Percentiles rank a stretch among this genome's conserved stretches.
Conservation (phyloP, 2,888 invertebrate species). For the Uloborus plumipes region DNA sequence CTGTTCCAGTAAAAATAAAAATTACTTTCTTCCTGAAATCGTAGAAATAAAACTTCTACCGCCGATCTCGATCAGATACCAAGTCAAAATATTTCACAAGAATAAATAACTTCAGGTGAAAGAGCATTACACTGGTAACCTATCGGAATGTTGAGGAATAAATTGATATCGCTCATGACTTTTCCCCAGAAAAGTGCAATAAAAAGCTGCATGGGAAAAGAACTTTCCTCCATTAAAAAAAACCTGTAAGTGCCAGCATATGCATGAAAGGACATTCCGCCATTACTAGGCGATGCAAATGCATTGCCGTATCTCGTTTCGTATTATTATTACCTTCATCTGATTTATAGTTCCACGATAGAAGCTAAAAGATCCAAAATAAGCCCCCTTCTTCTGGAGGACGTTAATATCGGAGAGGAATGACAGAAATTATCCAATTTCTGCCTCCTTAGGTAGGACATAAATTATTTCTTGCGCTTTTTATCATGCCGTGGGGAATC, state of each 20-base stretch:
- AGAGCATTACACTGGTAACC: too few relatives aligned
- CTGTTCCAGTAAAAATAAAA: too few relatives aligned
- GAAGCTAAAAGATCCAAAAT: constrained; percentile 21
- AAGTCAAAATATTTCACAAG: too few relatives aligned
- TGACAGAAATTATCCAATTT: constrained; percentile 49
- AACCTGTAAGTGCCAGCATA: too few relatives aligned
- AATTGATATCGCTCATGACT: too few relatives aligned
- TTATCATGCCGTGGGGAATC: constrained; percentile 37
- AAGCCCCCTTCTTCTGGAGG: constrained; percentile 9
- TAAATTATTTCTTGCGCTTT: constrained; percentile 45
- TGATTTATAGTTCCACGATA: constrained; percentile 39
- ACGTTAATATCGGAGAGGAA: constrained; percentile 47
- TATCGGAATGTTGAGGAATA: too few relatives aligned
- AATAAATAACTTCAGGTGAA: too few relatives aligned
- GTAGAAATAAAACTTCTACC: too few relatives aligned
- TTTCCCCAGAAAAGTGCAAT: constrained; percentile 9
- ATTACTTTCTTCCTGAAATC: too few relatives aligned
- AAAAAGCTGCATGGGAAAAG: constrained; percentile 9
- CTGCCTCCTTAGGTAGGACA: constrained; percentile 44
- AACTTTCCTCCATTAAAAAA: constrained; percentile 20
- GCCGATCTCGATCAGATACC: too few relatives aligned
- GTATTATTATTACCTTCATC: constrained; percentile 44
- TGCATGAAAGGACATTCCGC: constrained; percentile 1
- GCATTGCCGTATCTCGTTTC: constrained; percentile 24
- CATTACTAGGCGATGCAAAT: constrained; percentile 39